Conservation (phyloP, 2,797 vertebrate genomes). For the Micropoecilia bifurca region DNA sequence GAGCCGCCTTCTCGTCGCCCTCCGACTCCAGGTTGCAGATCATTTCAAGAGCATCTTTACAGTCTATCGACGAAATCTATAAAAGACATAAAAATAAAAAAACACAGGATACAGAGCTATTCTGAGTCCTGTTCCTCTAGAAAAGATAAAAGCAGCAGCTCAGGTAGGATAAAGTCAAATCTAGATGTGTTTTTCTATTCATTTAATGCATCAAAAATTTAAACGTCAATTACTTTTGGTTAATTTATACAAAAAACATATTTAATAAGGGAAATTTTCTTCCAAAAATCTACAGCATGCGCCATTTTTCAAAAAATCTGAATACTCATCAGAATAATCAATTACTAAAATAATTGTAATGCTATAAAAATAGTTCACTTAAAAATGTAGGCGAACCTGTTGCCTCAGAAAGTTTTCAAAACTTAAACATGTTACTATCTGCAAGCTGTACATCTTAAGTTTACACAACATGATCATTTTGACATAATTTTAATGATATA, state of each 20-base stretch:
- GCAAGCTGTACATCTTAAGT: too few relatives aligned
- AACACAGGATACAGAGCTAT: background rate
- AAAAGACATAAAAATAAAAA: background rate
- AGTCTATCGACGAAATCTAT: constrained; percentile 91
- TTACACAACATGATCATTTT: too few relatives aligned
- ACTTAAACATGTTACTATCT: too few relatives aligned
- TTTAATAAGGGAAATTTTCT: too few relatives aligned
- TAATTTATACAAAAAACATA: background rate
- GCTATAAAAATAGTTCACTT: too few relatives aligned
- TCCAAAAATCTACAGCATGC: too few relatives aligned
- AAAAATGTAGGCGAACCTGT: too few relatives aligned
- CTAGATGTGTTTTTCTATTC: background rate
- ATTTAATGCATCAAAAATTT: background rate
- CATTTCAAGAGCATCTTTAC: constrained; percentile 99
- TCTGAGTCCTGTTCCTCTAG: background rate
- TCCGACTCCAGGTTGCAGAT: constrained; percentile 99
- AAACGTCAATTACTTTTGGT: background rate
- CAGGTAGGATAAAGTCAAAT: background rate
- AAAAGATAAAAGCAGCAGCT: background rate
- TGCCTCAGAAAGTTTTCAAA: too few relatives aligned
- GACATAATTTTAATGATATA: too few relatives aligned
- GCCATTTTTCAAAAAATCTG: too few relatives aligned
- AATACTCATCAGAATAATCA: too few relatives aligned
- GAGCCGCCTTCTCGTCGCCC: constrained; percentile 95
- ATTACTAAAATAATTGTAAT: too few relatives aligned